Base-by-base conservation (phyloP, 2,888 invertebrate species). In the Patella caerulea region DNA sequence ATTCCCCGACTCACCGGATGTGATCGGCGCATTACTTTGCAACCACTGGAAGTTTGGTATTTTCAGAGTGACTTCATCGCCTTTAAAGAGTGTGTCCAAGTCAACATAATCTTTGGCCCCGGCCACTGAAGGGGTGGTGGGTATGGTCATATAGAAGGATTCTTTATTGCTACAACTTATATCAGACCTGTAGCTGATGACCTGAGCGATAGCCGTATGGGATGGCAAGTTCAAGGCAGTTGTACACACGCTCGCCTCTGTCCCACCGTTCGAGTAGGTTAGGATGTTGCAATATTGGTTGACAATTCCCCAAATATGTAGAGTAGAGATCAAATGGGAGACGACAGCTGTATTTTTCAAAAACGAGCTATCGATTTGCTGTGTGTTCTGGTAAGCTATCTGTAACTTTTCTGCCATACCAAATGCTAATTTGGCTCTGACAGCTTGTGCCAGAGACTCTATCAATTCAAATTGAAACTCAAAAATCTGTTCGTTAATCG, bases 31-130 rank as follows among this genome's bases (percentile, higher is more conserved):
- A 65, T 65, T 65, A 5, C 24, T 24, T 65, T 4, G 3, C 65
- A 65, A 65, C 65, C 65, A 65, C 4, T 65, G 65, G 11, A 65
- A 65, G 24, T 65, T 65, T 2, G 65, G 65, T 65, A 65, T 65
- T 24, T 19, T 24, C 11, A 65, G 14, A 24, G 65, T 65, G 15
- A 65, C 65, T 11, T 19, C 24, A 12, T 65, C 65, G 0, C 65
- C 12, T 12, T 11, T 24, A 12, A 24, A 65, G 14, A 65, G 65
- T 3, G 65, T 14, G 24, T 24, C 24, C 12, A 65, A 3, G 15
- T 65, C 65, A 12, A 65, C 24, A 24, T 65, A 65, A 65, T 9
- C 65, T 24, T 65, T 19, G 24, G 19, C 65, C 19, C 24, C 24
- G 24, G 19, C 24, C 3, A 12, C 11, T 7, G 65, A 11, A 11